Percentiles rank a stretch among this genome's conserved stretches.
phyloP scores from a whole-genome alignment of 2,113 vertebrate species.

The Manacus vitellinus region DNA sequence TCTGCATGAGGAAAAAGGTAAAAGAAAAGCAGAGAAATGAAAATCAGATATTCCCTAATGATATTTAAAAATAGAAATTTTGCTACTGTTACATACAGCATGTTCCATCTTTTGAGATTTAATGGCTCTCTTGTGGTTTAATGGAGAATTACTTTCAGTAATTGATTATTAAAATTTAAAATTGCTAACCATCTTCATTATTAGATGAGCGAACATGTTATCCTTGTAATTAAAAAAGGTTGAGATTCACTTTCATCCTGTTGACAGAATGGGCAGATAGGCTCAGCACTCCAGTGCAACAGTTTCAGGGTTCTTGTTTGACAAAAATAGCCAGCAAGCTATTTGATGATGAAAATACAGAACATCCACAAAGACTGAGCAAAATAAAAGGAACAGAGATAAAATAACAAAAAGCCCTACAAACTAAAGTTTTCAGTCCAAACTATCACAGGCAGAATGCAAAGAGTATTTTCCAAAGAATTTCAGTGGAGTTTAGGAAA shows the following conservation, averaged over 20 bases:
- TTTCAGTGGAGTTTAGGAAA: neutral
- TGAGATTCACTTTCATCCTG: conserved; percentile 85
- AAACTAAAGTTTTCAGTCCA: conserved; percentile 67
- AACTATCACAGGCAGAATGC: conserved; percentile 26
- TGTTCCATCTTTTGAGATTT: conserved; percentile 96
- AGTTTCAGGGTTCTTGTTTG: conserved; percentile 80
- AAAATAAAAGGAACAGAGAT: conserved; percentile 75
- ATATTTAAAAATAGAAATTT: conserved; percentile 94
- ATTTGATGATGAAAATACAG: conserved; percentile 76
- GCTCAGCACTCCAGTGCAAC: conserved; percentile 70
- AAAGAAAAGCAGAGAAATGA: conserved; percentile 87
- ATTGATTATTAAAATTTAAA: conserved; percentile 99
- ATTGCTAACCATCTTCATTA: conserved; percentile 97
- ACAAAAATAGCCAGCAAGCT: conserved; percentile 83
- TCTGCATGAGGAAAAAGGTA: conserved; percentile 86
- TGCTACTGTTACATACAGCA: conserved; percentile 83
- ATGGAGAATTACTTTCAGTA: conserved; percentile 95
- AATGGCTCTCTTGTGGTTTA: conserved; percentile 96
- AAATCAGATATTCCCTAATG: conserved; percentile 89
- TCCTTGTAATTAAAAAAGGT: conserved; percentile 98
- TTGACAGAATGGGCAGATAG: conserved; percentile 80
- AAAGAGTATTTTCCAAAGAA: neutral
- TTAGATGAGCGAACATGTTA: conserved; percentile 95
- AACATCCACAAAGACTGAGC: conserved; percentile 65
- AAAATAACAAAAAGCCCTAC: conserved; percentile 68